phyloP scores from a whole-genome alignment of 2,113 vertebrate species.

The Eulacestoma nigropectus region DNA sequence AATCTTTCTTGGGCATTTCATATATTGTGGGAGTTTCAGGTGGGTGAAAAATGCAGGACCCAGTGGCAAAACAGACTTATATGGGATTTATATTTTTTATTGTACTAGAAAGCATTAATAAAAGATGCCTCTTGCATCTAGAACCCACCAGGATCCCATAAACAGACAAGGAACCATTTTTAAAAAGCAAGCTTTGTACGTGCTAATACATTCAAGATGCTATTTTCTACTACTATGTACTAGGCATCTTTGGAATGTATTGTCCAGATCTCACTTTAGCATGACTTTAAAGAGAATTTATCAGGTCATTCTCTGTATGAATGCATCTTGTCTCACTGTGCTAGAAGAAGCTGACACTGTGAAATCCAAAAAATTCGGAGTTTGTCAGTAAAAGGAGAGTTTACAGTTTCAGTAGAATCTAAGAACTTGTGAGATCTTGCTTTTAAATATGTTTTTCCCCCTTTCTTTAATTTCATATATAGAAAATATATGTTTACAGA shows the following conservation, averaged over 20 bases:
- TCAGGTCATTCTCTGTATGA: neutral
- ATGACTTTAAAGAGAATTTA: neutral
- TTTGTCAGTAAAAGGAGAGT: neutral
- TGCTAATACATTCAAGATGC: neutral
- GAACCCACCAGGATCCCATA: neutral
- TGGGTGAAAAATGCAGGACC: neutral
- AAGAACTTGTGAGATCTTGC: neutral
- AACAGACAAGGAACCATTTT: neutral
- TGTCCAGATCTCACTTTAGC: conserved; percentile 6
- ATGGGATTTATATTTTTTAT: neutral
- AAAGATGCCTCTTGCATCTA: neutral
- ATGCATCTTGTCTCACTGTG: neutral
- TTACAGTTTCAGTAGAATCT: neutral
- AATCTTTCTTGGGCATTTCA: neutral
- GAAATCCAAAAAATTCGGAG: neutral
- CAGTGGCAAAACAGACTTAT: neutral
- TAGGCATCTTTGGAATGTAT: neutral
- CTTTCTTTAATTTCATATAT: neutral
- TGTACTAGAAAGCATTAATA: neutral
- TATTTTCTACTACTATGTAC: neutral
- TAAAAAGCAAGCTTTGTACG: neutral
- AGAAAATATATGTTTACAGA: neutral
- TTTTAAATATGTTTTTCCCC: neutral
- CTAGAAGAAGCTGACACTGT: neutral
- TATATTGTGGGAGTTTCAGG: neutral